Conservation (phyloP, 2,888 invertebrate genomes). For the Rotaria socialis region DNA sequence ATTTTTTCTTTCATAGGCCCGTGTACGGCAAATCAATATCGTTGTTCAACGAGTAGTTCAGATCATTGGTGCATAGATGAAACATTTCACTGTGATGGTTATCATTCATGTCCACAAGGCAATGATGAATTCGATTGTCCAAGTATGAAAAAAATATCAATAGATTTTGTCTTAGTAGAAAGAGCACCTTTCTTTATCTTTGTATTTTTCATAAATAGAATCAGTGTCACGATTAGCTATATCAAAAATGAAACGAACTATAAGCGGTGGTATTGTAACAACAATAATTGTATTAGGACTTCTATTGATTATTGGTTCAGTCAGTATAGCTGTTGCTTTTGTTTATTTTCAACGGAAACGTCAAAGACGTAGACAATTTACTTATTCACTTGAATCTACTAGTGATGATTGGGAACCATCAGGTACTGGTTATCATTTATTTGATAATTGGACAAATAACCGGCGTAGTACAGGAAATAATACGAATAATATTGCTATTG, state of each 20-base stretch:
- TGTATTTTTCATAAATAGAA: neutral
- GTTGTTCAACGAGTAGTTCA: neutral
- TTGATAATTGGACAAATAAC: slow-evolving; percentile 7
- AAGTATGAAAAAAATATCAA: neutral
- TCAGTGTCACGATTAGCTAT: neutral
- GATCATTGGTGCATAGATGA: slow-evolving; percentile 6
- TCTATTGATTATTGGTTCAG: neutral
- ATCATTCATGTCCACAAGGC: slow-evolving; percentile 10
- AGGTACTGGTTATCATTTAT: slow-evolving; percentile 17
- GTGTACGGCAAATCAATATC: neutral
- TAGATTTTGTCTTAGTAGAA: no score
- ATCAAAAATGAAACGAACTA: neutral
- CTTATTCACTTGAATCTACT: neutral
- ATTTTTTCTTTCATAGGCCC: neutral
- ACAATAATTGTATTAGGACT: neutral
- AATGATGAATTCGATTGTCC: neutral
- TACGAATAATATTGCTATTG: neutral
- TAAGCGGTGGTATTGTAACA: neutral
- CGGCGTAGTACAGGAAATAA: neutral
- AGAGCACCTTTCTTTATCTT: no score
- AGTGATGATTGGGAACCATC: slow-evolving; percentile 17
- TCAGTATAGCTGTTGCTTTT: neutral
- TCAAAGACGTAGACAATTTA: slow-evolving; percentile 26
- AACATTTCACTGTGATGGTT: slow-evolving; percentile 14
- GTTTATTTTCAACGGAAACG: slow-evolving; percentile 1